Conservation (phyloP, 2,888 invertebrate species). For the Drosophila robusta region DNA sequence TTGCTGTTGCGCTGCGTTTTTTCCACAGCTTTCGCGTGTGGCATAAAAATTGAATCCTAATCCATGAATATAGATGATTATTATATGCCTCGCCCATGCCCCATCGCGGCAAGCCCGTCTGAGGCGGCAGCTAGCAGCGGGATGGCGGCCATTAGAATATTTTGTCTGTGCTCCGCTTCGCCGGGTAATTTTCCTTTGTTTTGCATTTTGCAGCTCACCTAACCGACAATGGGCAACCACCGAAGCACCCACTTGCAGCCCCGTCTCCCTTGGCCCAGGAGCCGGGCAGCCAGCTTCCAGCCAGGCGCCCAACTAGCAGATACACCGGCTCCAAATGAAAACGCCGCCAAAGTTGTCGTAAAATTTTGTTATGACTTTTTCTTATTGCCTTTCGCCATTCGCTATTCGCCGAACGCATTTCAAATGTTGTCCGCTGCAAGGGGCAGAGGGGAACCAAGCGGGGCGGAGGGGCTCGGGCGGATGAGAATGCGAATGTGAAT, state of each 20-base stretch:
- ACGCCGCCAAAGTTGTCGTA: constrained; percentile 81
- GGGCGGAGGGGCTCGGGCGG: constrained; percentile 22
- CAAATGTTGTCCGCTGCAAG: constrained; percentile 52
- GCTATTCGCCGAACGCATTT: constrained; percentile 59
- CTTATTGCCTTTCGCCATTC: constrained; percentile 70
- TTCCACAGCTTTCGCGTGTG: constrained; percentile 66
- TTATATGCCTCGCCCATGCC: constrained; percentile 72
- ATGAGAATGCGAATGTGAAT: constrained; percentile 30
- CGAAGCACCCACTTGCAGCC: neutral
- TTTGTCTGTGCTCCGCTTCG: constrained; percentile 45
- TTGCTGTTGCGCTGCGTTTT: constrained; percentile 39
- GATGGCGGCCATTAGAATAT: constrained; percentile 77
- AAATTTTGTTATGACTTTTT: constrained; percentile 82
- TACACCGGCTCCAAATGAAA: constrained; percentile 61
- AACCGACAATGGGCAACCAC: constrained; percentile 38
- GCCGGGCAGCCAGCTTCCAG: constrained; percentile 1
- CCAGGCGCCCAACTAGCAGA: constrained; percentile 43
- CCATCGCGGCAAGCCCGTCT: neutral
- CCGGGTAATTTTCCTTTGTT: constrained; percentile 72
- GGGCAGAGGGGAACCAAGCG: neutral
- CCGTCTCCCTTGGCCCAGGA: too few species aligned
- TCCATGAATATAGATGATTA: constrained; percentile 86
- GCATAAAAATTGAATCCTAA: constrained; percentile 85
- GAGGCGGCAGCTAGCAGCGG: constrained; percentile 58
- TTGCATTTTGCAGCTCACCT: constrained; percentile 72